Conservation (phyloP, 2,113 vertebrate genomes). For the Silurus asotus region DNA sequence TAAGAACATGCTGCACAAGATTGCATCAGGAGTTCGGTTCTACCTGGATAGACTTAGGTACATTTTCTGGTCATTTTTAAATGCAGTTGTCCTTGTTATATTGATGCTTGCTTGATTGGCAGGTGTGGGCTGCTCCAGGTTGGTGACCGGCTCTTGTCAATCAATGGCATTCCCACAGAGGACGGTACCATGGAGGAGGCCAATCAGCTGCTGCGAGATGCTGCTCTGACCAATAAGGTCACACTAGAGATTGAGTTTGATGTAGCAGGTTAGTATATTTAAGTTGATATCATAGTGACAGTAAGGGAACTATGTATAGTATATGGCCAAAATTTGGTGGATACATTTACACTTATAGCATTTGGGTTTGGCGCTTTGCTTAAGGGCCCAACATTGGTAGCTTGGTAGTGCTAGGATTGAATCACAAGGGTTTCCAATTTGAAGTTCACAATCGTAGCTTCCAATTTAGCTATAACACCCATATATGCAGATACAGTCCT, state of each 20-base stretch:
- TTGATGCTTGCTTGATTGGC: constrained; percentile 34
- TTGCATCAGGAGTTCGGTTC: not conserved
- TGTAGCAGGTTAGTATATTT: constrained; percentile 81
- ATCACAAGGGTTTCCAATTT: no score
- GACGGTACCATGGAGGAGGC: constrained; percentile 95
- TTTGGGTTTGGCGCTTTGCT: no score
- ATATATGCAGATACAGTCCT: not conserved
- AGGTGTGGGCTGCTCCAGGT: constrained; percentile 97
- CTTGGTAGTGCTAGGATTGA: no score
- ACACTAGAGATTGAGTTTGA: constrained; percentile 92
- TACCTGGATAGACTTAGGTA: not conserved
- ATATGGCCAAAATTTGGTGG: not conserved
- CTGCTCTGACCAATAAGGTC: constrained; percentile 88
- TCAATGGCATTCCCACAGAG: constrained; percentile 91
- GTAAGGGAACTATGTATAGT: not conserved
- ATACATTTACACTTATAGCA: not conserved
- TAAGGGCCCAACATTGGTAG: no score
- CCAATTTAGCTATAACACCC: not conserved
- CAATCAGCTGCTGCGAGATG: constrained; percentile 93
- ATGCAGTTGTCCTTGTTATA: not conserved
- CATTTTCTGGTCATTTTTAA: not conserved
- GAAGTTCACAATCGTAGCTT: no score
- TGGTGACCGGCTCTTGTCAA: constrained; percentile 90
- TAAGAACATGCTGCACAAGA: not conserved
- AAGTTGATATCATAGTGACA: no score